Evolutionary conservation across 2,888 invertebrate genomes (phyloP).

Genomic region (Erpobdella octoculata): DNA sequence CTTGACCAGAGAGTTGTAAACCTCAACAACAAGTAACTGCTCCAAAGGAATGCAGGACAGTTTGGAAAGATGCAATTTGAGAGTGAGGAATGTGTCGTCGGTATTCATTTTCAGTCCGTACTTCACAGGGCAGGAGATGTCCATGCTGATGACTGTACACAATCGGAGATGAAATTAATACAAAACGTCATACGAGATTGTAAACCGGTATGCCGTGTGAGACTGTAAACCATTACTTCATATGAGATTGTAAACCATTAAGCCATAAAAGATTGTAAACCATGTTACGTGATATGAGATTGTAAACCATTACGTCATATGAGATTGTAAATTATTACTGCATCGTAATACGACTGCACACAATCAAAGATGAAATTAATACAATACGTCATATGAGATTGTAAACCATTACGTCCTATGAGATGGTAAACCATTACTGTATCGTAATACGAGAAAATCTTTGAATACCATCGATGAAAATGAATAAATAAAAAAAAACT

Average conservation of each 20-base stretch:
- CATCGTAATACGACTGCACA: conserved; percentile 46
- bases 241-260: not conserved
- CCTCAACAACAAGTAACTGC: conserved; percentile 66
- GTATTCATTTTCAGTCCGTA: conserved; percentile 76
- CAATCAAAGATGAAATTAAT: too few relatives aligned
- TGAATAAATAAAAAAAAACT: too few relatives aligned
- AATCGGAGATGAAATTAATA: too few relatives aligned
- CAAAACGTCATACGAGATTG: not conserved
- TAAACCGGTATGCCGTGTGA: not conserved
- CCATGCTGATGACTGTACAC: conserved; percentile 52
- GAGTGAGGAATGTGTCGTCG: conserved; percentile 69
- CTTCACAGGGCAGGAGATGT: conserved; percentile 73
- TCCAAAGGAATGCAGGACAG: conserved; percentile 47
- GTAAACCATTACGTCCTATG: not conserved
- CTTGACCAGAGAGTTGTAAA: conserved; percentile 65
- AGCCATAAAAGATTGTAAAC: not conserved
- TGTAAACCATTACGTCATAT: not conserved
- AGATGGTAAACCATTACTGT: not conserved
- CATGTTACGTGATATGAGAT: not conserved
- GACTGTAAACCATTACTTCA: not conserved
- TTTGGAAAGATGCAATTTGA: conserved; percentile 63
- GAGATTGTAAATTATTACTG: not conserved
- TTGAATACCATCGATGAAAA: too few relatives aligned
- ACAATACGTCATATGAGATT: not conserved
- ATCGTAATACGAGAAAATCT: too few relatives aligned